Percentiles rank a stretch among this genome's conserved stretches.
Evolutionary conservation across 2,888 invertebrate genomes (phyloP).

Genomic region (Dicyrtomina minuta): DNA sequence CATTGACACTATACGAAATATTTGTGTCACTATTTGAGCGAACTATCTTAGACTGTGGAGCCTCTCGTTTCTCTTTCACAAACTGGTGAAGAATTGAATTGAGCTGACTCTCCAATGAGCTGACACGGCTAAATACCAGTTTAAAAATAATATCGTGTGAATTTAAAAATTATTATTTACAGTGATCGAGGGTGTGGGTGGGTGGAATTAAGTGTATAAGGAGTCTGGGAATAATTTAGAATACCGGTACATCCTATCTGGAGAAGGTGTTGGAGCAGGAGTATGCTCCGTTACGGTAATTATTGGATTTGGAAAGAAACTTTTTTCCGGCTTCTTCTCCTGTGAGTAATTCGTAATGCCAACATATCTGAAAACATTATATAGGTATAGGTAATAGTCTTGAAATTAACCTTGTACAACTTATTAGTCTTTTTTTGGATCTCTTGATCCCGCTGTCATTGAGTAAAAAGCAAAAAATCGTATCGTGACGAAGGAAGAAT

Average conservation of each 20-base stretch:
- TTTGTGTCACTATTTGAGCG: conserved; percentile 90
- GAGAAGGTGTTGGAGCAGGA: conserved; percentile 75
- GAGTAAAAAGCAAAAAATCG: no score
- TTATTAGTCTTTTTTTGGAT: no score
- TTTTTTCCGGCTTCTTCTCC: conserved; percentile 60
- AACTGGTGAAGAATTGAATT: conserved; percentile 63
- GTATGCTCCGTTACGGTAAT: conserved; percentile 97
- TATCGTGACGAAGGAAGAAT: no score
- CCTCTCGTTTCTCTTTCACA: conserved; percentile 60
- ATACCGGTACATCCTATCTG: conserved; percentile 61
- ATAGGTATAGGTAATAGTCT: background rate
- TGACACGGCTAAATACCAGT: conserved; percentile 39
- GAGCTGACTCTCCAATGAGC: conserved; percentile 80
- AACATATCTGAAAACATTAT: conserved; percentile 67
- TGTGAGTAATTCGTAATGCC: conserved; percentile 65
- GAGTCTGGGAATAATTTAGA: background rate
- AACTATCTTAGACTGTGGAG: conserved; percentile 70
- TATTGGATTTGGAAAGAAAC: conserved; percentile 78
- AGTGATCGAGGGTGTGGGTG: no score
- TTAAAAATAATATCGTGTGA: background rate
- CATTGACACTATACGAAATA: conserved; percentile 82
- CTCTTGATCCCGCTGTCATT: no score
- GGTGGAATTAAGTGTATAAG: no score
- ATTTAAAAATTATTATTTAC: background rate
- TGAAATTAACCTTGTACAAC: background rate